Conservation (phyloP, 2,113 vertebrate species). For the Tenrec ecaudatus region DNA sequence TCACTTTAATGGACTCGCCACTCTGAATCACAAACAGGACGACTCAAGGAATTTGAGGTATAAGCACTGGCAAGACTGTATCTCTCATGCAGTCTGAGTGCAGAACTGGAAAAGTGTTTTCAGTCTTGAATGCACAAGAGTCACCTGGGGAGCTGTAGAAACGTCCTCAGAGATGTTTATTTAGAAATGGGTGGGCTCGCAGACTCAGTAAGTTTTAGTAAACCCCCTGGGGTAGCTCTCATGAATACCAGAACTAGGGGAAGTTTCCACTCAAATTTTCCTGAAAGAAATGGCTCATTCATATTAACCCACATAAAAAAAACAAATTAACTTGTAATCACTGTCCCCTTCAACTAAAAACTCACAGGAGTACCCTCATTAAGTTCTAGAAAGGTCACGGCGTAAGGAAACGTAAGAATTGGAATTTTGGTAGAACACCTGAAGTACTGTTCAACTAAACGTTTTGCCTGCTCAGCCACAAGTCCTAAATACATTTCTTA, state of each 20-base stretch:
- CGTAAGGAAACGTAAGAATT: background rate
- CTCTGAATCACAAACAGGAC: background rate
- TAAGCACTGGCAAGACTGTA: background rate
- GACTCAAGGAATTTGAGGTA: background rate
- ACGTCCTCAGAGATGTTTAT: background rate
- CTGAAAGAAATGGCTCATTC: constrained; percentile 15
- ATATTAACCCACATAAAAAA: background rate
- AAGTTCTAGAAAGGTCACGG: background rate
- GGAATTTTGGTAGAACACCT: background rate
- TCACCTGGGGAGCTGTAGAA: background rate
- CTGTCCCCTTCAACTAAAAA: constrained; percentile 29
- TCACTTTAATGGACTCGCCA: constrained; percentile 15
- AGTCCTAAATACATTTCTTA: background rate
- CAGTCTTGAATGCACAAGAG: background rate
- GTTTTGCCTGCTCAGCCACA: constrained; percentile 3
- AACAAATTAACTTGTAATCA: background rate
- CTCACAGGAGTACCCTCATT: background rate
- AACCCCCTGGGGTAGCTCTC: background rate
- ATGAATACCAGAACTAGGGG: background rate
- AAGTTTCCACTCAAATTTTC: constrained; percentile 10
- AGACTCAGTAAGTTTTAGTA: background rate
- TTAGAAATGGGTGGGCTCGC: background rate
- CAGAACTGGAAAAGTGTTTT: constrained; percentile 39
- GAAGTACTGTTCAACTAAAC: background rate
- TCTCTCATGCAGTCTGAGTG: background rate